Evolutionary conservation across 2,888 invertebrate genomes (phyloP), one percentile per base, ranked within the genome.

Genomic region (Pimpla rufipes): DNA sequence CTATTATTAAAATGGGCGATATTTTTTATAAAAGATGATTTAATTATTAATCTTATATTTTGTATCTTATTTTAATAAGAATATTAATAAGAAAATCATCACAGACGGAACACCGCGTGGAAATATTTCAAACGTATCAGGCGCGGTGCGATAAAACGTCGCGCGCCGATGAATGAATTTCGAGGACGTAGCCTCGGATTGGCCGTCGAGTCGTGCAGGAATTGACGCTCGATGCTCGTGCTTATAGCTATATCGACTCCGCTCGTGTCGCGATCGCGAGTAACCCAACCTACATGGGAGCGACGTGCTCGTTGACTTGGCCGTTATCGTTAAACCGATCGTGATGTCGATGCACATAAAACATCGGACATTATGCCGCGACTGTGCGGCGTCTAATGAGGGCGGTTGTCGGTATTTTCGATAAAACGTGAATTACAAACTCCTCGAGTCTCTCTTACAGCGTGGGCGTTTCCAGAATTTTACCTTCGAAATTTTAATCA

Each of bases 211-310:
- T 55, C 23, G 55, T 55, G 23, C 13, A 2, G 57, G 57, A 59
- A 59, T 59, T 29, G 57, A 59, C n/a, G 57, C 57, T 59, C n/a
- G 35, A n/a, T 35, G 29, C 57, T 59, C 29, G 29, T 5, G 29
- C 29, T 29, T 29, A 5, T 5, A 29, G 3, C 29, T 29, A 29
- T 2, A 29, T 29, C 2, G 29, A 29, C 29, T 5, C 5, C 29
- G 29, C 3, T 35, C 35, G 35, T 18, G 8, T 50, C 50, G 57
- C n/a, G 35, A n/a, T 29, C 29, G 35, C 57, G 57, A 59, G 57
- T 59, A 59, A 59, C 35, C 57, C 35, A 59, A 59, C 57, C 57
- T 59, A 59, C 57, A 35, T 59, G 57, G 57, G 35, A 59, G 35
- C 57, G 35, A 59, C 57, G 35, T 35, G 35, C 23, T 50, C 50